Base-by-base conservation (phyloP, 1,140 invertebrate genomes). In the Brachionus koreanus region DNA sequence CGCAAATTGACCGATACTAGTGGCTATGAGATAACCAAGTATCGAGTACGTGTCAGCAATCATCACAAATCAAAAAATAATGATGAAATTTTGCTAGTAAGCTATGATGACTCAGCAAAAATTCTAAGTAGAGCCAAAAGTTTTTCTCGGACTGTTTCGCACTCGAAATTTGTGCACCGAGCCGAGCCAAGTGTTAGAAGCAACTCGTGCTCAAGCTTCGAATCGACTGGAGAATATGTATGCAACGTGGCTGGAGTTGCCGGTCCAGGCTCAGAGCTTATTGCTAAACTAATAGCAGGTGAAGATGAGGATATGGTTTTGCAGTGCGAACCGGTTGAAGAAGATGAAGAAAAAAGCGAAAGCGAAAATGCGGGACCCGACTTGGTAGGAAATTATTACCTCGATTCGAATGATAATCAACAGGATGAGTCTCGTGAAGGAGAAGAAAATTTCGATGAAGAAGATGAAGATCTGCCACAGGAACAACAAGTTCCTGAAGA, bases 1-100 rank as follows among this genome's bases (percentile, higher is more conserved):
- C 39, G 23, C 0, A 74, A 61, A 13, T 29, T 61, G 19, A 65
- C 16, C 2, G 76, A 79, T 7, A 77, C 43, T 23, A 39, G 19
- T 79, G 76, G 39, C 13, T 79, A 61, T 65, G 39, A 65, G 19
- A 79, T 79, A 23, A 79, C 37, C 25, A 79, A 61, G 39, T 79
- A 39, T 23, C 33, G 49, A 13, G 49, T 79, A 1, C 37, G 39
- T 16, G 0, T 61, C 10, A 79, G 35, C 12, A 57, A 39, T 35
- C 29, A 25, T 61, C 19, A 79, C 9, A 43, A 57, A 33, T 12
- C 46, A 42, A 65, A 79, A 61, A 79, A 77, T n/a, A 65, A 61
- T 13, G 76, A 79, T 43, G 49, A 79, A 37, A 39, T 79, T 23
- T 19, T 79, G 19, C 19, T 79, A n/a, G 76, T 79, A 5, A 61